Evolutionary conservation across 2,888 invertebrate species (phyloP), one percentile per base, ranked within the genome.

Genomic region (Panopea generosa): DNA sequence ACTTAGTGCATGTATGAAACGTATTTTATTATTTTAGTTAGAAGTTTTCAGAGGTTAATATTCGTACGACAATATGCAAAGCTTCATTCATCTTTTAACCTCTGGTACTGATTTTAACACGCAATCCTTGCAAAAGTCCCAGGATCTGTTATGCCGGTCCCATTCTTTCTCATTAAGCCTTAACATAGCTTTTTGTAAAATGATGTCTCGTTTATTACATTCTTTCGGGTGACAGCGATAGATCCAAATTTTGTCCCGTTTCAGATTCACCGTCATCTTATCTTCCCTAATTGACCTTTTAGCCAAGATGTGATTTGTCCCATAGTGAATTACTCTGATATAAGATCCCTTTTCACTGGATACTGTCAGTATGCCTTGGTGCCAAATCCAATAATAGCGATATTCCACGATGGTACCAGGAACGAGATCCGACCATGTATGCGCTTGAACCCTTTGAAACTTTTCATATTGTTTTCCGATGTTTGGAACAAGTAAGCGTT

Each of bases 121-220:
- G 61, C 73, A 69, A 7, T 33, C 60, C 38, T 59, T 40, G 47
- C 69, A 66, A 27, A 77, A 65, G 38, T 75, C 65, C 69, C 57
- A 65, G 4, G 75, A 75, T n/a, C 55, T 45, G 47, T 69, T 65
- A 2, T 60, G 60, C 26, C 9, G 2, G n/a, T 40, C 16, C 75
- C 69, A 69, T 22, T 59, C 49, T 2, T 63, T 57, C 24, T 75
- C 75, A 40, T 69, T 69, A 18, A 75, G 53, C 29, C 69, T 49
- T n/a, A n/a, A 26, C 16, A 45, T 59, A 1, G 76, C 76, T n/a
- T 61, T 60, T 22, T 14, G 27, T 1, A 76, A 14, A 7, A 66
- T 53, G 7, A 55, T 43, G 18, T 29, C 55, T 11, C 66, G 33
- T 7, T 29, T 50, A 26, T 71, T 26, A 26, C 68, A 63, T 18